Conservation (phyloP, 2,113 vertebrate species). For the Gobius niger region DNA sequence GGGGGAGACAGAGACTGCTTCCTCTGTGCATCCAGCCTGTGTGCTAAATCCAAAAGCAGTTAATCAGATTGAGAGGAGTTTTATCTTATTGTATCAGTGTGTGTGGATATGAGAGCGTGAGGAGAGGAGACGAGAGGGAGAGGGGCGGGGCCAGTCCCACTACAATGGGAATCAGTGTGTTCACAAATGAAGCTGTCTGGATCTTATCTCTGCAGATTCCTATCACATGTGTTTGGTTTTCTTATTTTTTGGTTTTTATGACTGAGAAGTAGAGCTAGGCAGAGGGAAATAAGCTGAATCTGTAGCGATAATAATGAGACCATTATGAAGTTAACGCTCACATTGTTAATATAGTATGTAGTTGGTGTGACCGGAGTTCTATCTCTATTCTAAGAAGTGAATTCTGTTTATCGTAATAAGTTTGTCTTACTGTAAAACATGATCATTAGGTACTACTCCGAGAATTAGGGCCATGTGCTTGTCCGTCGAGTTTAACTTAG, state of each 20-base stretch:
- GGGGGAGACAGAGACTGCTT: constrained; percentile 36
- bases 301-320: too few relatives aligned
- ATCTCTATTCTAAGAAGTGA: too few relatives aligned
- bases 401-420: too few relatives aligned
- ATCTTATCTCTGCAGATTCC: constrained; percentile 55
- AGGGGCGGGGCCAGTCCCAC: constrained; percentile 23
- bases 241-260: not conserved
- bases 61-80: constrained; percentile 64
- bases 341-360: too few relatives aligned
- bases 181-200: constrained; percentile 40
- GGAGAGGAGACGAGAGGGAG: not conserved
- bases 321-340: too few relatives aligned
- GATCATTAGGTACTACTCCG: too few relatives aligned
- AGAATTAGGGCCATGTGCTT: too few relatives aligned
- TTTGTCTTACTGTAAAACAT: too few relatives aligned
- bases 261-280: not conserved
- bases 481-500: too few relatives aligned
- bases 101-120: constrained; percentile 24
- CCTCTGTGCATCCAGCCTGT: constrained; percentile 31
- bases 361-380: too few relatives aligned
- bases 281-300: too few relatives aligned
- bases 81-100: constrained; percentile 32
- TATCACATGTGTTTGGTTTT: constrained; percentile 49
- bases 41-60: constrained; percentile 49
- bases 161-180: constrained; percentile 41